These are phyloP conservation scores for Rhinoderma darwinii DNA, from an alignment of 2,113 vertebrate species.

Conservation along the genomic window DNA sequence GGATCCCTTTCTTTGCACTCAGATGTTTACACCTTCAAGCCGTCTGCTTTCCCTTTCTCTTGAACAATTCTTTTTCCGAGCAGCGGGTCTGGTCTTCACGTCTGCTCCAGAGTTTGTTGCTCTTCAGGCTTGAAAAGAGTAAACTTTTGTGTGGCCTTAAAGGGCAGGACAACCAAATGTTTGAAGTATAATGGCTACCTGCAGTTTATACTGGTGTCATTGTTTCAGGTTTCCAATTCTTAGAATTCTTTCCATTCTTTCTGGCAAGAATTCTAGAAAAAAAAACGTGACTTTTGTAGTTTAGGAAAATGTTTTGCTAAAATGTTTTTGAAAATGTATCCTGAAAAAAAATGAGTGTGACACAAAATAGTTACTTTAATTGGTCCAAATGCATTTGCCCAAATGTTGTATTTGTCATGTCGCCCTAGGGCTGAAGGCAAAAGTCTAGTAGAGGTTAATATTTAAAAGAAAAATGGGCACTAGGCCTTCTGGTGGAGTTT, in stretches of 20 bases:
- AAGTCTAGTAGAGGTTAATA: no score
- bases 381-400: no score
- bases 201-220: background rate
- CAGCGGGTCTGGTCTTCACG: background rate
- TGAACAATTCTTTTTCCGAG: background rate
- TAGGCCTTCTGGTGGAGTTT: no score
- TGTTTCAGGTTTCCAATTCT: background rate
- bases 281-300: no score
- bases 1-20: background rate
- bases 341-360: no score
- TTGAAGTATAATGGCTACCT: background rate
- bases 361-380: no score
- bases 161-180: background rate
- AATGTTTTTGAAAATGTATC: no score
- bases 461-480: no score
- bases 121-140: background rate
- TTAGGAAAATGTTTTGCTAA: no score
- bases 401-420: no score
- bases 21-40: conserved; percentile 22
- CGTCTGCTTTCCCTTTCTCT: background rate
- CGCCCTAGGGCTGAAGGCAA: no score
- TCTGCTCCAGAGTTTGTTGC: background rate
- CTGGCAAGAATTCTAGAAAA: background rate
- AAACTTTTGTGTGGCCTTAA: background rate
- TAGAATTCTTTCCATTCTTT: background rate